These are phyloP conservation scores for Gisinianus flammeolus DNA, from an alignment of 2,888 invertebrate species.

Conservation along the genomic window DNA sequence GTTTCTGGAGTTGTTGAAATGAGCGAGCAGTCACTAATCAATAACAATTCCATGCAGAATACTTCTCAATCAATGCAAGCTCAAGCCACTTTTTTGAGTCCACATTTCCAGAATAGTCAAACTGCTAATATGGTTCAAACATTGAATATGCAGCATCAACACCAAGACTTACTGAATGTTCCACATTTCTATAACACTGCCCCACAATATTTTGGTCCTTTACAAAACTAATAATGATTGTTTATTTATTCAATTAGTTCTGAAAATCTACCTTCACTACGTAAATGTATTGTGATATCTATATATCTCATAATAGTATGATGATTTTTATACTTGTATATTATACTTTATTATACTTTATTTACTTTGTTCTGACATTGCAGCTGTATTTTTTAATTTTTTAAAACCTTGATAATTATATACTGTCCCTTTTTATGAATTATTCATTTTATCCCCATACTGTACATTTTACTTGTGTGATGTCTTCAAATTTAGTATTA, in stretches of 20 bases:
- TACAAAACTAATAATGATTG: constrained; percentile 18
- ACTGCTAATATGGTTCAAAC: constrained; percentile 30
- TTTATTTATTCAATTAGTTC: too few species aligned
- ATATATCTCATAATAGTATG: background rate
- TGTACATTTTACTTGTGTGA: too few species aligned
- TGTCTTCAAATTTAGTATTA: too few species aligned
- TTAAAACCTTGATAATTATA: too few species aligned
- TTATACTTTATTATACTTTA: too few species aligned
- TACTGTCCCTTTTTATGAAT: too few species aligned
- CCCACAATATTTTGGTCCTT: constrained; percentile 33
- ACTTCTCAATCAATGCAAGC: constrained; percentile 35
- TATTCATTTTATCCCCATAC: too few species aligned
- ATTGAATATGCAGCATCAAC: constrained; percentile 40
- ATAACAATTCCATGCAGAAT: constrained; percentile 40
- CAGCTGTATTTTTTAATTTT: too few species aligned
- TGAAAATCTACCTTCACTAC: background rate
- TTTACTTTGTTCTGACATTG: too few species aligned
- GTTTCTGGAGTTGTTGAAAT: constrained; percentile 9
- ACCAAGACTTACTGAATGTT: constrained; percentile 41
- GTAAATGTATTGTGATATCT: background rate
- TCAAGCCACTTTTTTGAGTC: constrained; percentile 23
- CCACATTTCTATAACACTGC: constrained; percentile 33
- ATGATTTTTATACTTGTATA: background rate
- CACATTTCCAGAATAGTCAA: constrained; percentile 13
- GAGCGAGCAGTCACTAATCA: constrained; percentile 23